These are phyloP conservation scores for Andrena cerasifolii DNA, from an alignment of 1,140 invertebrate species.

Conservation along the genomic window DNA sequence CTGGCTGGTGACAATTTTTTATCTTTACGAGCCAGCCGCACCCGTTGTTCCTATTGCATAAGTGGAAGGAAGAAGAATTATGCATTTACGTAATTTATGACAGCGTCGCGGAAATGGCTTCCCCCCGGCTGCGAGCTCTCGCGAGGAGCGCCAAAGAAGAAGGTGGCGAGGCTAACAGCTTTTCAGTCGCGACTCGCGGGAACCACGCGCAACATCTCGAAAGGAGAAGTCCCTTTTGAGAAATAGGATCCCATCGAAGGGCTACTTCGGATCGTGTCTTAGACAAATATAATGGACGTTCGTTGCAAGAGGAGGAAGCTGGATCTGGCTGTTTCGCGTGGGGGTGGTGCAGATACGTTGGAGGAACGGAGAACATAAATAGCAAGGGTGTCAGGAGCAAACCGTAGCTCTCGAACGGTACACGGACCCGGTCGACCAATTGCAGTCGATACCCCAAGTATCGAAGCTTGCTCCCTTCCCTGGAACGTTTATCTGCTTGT, in stretches of 20 bases:
- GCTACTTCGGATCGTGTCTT: not conserved
- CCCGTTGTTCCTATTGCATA: constrained; percentile 73
- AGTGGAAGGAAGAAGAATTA: constrained; percentile 78
- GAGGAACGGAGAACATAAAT: constrained; percentile 52
- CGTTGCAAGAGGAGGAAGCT: constrained; percentile 1
- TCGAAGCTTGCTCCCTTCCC: constrained; percentile 11
- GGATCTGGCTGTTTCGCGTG: not conserved
- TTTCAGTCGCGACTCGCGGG: not conserved
- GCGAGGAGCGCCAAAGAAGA: not conserved
- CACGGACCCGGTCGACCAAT: constrained; percentile 39
- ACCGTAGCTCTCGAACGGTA: constrained; percentile 31
- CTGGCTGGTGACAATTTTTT: constrained; percentile 76
- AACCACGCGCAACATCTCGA: too few species aligned
- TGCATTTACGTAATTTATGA: constrained; percentile 78
- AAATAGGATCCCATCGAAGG: too few species aligned
- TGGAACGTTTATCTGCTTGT: not conserved
- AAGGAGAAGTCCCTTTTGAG: not conserved
- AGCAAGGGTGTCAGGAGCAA: constrained; percentile 57
- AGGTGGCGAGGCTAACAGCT: not conserved
- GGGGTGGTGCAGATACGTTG: not conserved
- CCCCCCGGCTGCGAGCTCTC: not conserved
- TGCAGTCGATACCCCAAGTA: constrained; percentile 50
- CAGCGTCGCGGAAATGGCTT: constrained; percentile 72
- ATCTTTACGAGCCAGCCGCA: constrained; percentile 73
- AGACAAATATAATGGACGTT: constrained; percentile 7